phyloP scores from a whole-genome alignment of 2,113 vertebrate genomes.

The Poeciliopsis retropinna region DNA sequence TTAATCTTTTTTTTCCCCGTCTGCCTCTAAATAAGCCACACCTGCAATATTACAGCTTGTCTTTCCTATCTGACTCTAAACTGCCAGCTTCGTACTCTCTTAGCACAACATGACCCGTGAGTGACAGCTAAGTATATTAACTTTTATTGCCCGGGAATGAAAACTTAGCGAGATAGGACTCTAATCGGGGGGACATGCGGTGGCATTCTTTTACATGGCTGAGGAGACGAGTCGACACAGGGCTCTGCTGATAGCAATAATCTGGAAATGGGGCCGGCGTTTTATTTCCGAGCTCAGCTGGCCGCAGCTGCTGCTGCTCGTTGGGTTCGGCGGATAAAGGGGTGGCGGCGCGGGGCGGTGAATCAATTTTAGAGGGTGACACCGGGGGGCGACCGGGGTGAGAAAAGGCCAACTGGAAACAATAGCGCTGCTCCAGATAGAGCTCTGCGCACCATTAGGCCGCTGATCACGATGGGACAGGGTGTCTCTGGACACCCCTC shows the following conservation, averaged over 20 bases:
- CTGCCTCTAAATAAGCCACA: slow-evolving; percentile 23
- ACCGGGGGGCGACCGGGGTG: slow-evolving; percentile 12
- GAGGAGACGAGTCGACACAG: slow-evolving; percentile 34
- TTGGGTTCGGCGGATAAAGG: slow-evolving; percentile 47
- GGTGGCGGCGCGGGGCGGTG: slow-evolving; percentile 32
- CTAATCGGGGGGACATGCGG: slow-evolving; percentile 58
- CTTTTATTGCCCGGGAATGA: slow-evolving; percentile 61
- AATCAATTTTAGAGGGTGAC: slow-evolving; percentile 53
- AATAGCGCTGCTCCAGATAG: slow-evolving; percentile 21
- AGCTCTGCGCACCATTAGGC: slow-evolving; percentile 35
- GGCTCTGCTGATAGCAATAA: slow-evolving; percentile 60
- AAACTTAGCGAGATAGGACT: slow-evolving; percentile 52
- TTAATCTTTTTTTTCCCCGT: slow-evolving; percentile 2
- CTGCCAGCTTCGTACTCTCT: slow-evolving; percentile 52
- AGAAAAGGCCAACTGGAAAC: slow-evolving; percentile 39
- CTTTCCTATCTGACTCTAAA: slow-evolving; percentile 50
- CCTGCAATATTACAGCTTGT: slow-evolving; percentile 42
- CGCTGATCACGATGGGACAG: slow-evolving; percentile 23
- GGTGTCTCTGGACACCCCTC: slow-evolving; percentile 39
- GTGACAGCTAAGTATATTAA: slow-evolving; percentile 64
- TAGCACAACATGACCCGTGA: slow-evolving; percentile 42
- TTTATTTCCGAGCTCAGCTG: slow-evolving; percentile 61
- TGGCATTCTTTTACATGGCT: slow-evolving; percentile 51
- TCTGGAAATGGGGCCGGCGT: slow-evolving; percentile 60
- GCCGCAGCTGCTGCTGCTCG: slow-evolving; percentile 47